phyloP scores from a whole-genome alignment of 2,113 vertebrate genomes.

The Notarius lentiginosus region DNA sequence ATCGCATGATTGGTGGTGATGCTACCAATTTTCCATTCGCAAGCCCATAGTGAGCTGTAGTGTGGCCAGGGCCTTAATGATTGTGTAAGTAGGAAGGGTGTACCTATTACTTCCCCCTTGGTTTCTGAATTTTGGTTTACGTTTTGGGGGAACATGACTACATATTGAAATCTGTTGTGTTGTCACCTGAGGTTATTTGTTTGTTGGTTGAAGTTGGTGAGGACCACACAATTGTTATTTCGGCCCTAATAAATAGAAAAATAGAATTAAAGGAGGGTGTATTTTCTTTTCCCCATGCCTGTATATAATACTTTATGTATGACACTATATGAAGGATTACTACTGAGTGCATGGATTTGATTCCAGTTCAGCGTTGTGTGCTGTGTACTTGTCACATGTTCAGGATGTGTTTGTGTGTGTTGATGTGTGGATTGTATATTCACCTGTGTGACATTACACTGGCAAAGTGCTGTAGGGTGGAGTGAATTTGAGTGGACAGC shows the following conservation, averaged over 20 bases:
- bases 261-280: neutral
- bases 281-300: neutral
- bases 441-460: neutral
- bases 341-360: neutral
- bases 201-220: no score
- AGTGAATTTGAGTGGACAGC: conserved; percentile 8
- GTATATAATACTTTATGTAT: neutral
- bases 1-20: no score
- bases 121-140: neutral
- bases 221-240: no score
- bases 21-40: no score
- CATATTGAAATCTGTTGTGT: neutral
- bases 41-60: no score
- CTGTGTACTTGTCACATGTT: neutral
- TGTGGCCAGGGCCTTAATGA: neutral
- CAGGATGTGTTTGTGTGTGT: neutral
- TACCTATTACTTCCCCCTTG: neutral
- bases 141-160: neutral
- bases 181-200: no score
- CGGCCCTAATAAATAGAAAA: neutral
- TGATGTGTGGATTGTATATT: conserved; percentile 5
- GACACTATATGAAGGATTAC: neutral
- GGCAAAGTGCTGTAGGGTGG: neutral
- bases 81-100: neutral
- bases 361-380: neutral